A percentile compares a stretch with the other conserved stretches of the same genome.
phyloP scores from a whole-genome alignment of 2,113 vertebrate genomes.

The Maccullochella peelii region DNA sequence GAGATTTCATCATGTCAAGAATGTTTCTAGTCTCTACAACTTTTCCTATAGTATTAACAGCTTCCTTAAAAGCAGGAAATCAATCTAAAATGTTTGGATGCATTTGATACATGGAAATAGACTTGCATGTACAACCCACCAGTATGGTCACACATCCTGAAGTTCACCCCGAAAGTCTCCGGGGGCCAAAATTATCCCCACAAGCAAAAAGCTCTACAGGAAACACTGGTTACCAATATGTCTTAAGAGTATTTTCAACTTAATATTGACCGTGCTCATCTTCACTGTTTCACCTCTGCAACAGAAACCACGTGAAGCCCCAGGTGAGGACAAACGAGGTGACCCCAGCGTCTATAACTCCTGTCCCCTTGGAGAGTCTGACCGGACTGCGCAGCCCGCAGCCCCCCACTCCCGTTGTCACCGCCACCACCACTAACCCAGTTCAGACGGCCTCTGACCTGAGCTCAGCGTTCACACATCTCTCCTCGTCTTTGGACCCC shows the following conservation, averaged over 20 bases:
- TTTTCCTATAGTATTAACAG: background rate
- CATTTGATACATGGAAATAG: background rate
- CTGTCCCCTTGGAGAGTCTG: slow-evolving; percentile 87
- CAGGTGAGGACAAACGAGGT: slow-evolving; percentile 86
- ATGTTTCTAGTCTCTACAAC: background rate
- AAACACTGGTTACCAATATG: slow-evolving; percentile 26
- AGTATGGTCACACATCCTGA: background rate
- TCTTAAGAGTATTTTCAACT: background rate
- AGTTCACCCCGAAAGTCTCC: background rate
- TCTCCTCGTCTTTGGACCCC: slow-evolving; percentile 85
- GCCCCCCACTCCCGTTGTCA: slow-evolving; percentile 62
- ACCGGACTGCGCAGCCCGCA: slow-evolving; percentile 87
- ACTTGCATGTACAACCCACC: background rate
- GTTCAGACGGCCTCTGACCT: slow-evolving; percentile 84
- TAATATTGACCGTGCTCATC: background rate
- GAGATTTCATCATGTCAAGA: background rate
- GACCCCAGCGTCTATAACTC: slow-evolving; percentile 74
- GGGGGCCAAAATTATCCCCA: background rate
- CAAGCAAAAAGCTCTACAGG: slow-evolving; percentile 1
- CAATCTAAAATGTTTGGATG: background rate
- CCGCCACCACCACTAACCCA: slow-evolving; percentile 52
- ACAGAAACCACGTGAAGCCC: slow-evolving; percentile 91
- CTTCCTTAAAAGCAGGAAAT: background rate
- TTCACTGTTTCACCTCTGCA: background rate
- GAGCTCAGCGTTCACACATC: slow-evolving; percentile 81